These are phyloP conservation scores for Corticium candelabrum DNA, from an alignment of 37 sponge, comb jelly and placozoan species.

Conservation along the genomic window DNA sequence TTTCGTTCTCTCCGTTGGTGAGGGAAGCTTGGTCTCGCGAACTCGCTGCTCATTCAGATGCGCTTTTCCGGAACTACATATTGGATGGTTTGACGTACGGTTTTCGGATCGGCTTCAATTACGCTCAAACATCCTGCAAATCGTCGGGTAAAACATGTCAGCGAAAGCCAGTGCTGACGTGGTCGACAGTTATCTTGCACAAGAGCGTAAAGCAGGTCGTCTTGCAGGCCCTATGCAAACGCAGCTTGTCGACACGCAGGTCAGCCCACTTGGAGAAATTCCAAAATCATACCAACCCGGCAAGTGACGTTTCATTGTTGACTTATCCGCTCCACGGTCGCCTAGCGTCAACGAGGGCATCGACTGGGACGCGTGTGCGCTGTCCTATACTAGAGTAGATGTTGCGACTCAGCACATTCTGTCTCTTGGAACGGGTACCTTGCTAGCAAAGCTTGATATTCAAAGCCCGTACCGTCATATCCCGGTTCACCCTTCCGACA, in stretches of 20 bases:
- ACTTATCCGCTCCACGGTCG: background rate
- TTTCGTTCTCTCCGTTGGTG: background rate
- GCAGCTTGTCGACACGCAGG: background rate
- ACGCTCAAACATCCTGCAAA: background rate
- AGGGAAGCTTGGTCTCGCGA: background rate
- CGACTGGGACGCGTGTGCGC: background rate
- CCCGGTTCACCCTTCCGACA: conserved; percentile 2
- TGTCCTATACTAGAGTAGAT: background rate
- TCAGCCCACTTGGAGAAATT: conserved; percentile 17
- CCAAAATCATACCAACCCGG: conserved; percentile 20
- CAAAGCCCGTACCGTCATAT: background rate
- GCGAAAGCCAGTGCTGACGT: conserved; percentile 11
- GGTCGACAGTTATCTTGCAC: background rate
- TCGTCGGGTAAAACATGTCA: background rate
- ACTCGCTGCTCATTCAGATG: background rate
- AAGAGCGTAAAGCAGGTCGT: background rate
- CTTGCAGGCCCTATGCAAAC: background rate
- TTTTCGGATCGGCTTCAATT: conserved; percentile 18
- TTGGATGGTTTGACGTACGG: background rate
- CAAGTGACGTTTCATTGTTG: conserved; percentile 14
- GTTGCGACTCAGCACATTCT: background rate
- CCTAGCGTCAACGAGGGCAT: background rate
- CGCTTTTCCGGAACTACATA: conserved; percentile 6
- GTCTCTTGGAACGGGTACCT: background rate
- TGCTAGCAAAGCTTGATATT: background rate